Conservation (phyloP, 2,797 vertebrate genomes). For the Sebastolobus altivelis region DNA sequence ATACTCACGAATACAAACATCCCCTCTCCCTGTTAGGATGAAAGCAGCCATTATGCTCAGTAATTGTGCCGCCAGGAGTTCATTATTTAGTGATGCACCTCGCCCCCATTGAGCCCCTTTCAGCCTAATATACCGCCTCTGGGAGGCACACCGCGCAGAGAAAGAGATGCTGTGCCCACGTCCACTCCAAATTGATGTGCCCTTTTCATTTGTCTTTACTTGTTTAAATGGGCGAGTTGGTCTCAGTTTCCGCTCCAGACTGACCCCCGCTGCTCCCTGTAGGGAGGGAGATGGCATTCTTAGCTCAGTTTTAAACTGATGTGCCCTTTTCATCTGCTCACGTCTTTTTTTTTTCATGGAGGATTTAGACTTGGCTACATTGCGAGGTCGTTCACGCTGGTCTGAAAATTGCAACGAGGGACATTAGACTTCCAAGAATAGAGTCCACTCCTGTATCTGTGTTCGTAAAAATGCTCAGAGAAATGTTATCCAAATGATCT, state of each 20-base stretch:
- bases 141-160: slow-evolving; percentile 46
- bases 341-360: slow-evolving; percentile 20
- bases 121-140: slow-evolving; percentile 50
- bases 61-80: slow-evolving; percentile 71
- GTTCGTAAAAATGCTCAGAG: not conserved
- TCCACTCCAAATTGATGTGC: slow-evolving; percentile 72
- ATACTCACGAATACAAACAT: slow-evolving; percentile 10
- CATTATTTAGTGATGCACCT: slow-evolving; percentile 75
- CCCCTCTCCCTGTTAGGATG: slow-evolving; percentile 40
- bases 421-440: slow-evolving; percentile 7
- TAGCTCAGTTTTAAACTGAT: slow-evolving; percentile 56
- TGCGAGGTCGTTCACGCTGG: slow-evolving; percentile 6
- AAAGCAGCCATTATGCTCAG: slow-evolving; percentile 69
- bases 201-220: slow-evolving; percentile 75
- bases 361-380: slow-evolving; percentile 30
- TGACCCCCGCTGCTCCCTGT: slow-evolving; percentile 70
- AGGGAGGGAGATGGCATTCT: slow-evolving; percentile 61
- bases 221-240: slow-evolving; percentile 64
- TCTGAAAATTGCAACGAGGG: slow-evolving; percentile 10
- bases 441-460: slow-evolving; percentile 7
- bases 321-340: slow-evolving; percentile 64
- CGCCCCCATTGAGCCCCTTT: slow-evolving; percentile 54
- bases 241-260: slow-evolving; percentile 59
- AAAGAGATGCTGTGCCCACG: slow-evolving; percentile 55
- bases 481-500: slow-evolving; percentile 6